Conservation (phyloP, 2,888 invertebrate species). For the Zygogramma bicolorata region DNA sequence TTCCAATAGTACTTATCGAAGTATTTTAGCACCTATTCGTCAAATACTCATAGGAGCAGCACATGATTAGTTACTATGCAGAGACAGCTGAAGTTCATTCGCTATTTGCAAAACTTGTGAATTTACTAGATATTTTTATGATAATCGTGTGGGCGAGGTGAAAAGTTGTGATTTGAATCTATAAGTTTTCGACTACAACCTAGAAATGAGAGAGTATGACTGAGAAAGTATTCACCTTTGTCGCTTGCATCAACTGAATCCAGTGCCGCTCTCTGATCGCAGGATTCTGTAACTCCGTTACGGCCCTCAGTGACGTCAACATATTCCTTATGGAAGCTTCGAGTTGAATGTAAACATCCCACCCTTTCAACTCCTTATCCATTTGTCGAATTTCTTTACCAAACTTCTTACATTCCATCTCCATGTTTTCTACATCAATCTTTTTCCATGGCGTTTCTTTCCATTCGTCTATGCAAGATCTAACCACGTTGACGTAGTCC, state of each 20-base stretch:
- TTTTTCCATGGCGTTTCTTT: conserved; percentile 94
- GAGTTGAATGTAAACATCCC: conserved; percentile 84
- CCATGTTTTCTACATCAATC: conserved; percentile 94
- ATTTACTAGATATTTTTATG: neutral
- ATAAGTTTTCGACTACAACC: too few relatives aligned
- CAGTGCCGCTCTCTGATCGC: conserved; percentile 95
- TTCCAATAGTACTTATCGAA: too few relatives aligned
- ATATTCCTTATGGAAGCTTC: conserved; percentile 91
- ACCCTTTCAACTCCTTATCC: conserved; percentile 82
- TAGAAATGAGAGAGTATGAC: too few relatives aligned
- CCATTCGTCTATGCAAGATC: conserved; percentile 90
- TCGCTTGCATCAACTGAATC: conserved; percentile 93
- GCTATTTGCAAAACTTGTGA: neutral
- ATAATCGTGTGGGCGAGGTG: neutral
- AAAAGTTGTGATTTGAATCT: neutral
- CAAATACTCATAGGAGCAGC: too few relatives aligned
- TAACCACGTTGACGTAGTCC: conserved; percentile 89
- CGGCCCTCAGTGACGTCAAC: conserved; percentile 91
- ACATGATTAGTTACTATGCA: too few relatives aligned
- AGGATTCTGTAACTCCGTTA: conserved; percentile 94
- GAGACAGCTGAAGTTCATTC: too few relatives aligned
- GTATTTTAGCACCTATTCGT: too few relatives aligned
- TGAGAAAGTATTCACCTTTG: conserved; percentile 74
- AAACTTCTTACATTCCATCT: conserved; percentile 91
- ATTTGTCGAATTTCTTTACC: conserved; percentile 85